Base-by-base conservation (phyloP, 2,797 vertebrate genomes). In the Xenentodon cancila region DNA sequence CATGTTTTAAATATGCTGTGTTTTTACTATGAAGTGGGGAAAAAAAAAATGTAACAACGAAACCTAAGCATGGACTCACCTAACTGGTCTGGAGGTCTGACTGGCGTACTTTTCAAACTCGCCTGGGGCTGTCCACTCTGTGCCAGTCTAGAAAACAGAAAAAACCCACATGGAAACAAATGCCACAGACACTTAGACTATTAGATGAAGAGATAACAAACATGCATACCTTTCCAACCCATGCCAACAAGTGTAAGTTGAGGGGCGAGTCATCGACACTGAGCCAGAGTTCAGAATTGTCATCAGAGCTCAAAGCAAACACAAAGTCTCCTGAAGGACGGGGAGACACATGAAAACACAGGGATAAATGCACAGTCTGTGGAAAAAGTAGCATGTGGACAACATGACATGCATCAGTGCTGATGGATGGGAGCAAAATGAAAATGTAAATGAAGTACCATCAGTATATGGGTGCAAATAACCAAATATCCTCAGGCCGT, bases 261-360 rank as follows among this genome's bases (percentile, higher is more conserved):
- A 92, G 85, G 9, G 95, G 94, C 68, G 91, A 94, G 21, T 96
- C 92, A 21, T 97, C 91, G 2, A 51, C 61, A 72, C 98, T 99
- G 79, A 99, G 92, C 98, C 98, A 99, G 77, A 99, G 95, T 64
- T 99, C 97, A 0, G 96, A 96, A 68, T 98, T 99, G 92, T 98
- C 95, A 53, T 96, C 94, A 0, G 97, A 97, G 67, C 95, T 94
- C 59, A 99, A 82, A 37, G 96, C 96, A 90, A 99, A 98, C 82
- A 96, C 91, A 84, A 95, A 95, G 32, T 95, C 91, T 57, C 96
- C 97, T 99, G 67, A 62, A 22, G 57, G 16, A 69, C 13, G 20
- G 44, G 12, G 25, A 56, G 13, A 44, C 27, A 19, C 11, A 11
- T 49, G 15, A 51, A 34, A 49, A 51, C 13, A 40, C 12, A 15